Evolutionary conservation across 2,797 vertebrate species (phyloP).

Genomic region (Alca torda): DNA sequence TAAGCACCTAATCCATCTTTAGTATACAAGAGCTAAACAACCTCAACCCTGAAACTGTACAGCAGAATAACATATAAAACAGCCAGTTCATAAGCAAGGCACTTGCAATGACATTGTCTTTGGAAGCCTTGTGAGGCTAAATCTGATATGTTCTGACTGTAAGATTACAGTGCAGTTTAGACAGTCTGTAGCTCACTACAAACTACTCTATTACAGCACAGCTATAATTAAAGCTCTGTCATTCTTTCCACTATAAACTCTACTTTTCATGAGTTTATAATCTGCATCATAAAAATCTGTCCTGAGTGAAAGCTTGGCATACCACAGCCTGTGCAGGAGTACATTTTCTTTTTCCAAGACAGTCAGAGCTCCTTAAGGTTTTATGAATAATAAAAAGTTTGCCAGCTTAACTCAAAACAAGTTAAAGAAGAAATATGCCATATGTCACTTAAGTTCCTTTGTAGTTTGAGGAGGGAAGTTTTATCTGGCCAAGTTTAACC

Average conservation of each 20-base stretch:
- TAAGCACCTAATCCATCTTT: neutral
- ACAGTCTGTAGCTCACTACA: neutral
- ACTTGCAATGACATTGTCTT: neutral
- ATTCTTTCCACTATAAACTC: conserved; percentile 47
- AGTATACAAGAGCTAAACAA: neutral
- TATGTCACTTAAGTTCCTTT: neutral
- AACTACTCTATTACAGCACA: neutral
- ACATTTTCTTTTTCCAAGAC: neutral
- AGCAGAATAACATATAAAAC: neutral
- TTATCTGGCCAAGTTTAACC: neutral
- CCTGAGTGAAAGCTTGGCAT: conserved; percentile 3
- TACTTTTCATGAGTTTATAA: conserved; percentile 41
- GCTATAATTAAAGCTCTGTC: conserved; percentile 28
- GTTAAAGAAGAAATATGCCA: neutral
- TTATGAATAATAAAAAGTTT: neutral
- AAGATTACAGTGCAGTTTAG: neutral
- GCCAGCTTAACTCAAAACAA: conserved; percentile 10
- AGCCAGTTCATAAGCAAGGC: neutral
- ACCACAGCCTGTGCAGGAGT: neutral
- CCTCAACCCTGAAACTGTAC: neutral
- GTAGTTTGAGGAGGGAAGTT: neutral
- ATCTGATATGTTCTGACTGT: neutral
- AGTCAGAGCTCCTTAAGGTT: conserved; percentile 1
- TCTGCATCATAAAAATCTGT: conserved; percentile 40
- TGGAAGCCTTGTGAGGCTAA: neutral